phyloP scores from a whole-genome alignment of 2,113 vertebrate genomes.

The Nannobrachium achirus region DNA sequence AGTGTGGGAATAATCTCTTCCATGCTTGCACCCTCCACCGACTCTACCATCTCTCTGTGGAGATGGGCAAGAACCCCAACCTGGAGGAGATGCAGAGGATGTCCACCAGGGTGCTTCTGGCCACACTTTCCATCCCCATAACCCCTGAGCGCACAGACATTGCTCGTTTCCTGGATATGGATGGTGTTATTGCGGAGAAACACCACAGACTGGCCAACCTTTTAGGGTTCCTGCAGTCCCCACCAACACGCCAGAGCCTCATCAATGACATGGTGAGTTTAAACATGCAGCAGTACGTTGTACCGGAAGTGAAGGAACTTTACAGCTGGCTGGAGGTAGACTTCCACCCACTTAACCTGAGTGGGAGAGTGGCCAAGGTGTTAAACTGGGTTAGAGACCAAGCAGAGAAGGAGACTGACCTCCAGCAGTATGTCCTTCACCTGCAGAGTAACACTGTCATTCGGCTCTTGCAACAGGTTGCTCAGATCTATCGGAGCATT shows the following conservation, averaged over 20 bases:
- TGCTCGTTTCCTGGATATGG: constrained; percentile 96
- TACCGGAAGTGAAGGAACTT: constrained; percentile 95
- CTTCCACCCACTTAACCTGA: constrained; percentile 95
- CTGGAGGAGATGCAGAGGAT: constrained; percentile 99
- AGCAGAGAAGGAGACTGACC: constrained; percentile 92
- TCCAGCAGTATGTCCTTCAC: constrained; percentile 94
- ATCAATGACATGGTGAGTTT: constrained; percentile 99
- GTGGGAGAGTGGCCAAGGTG: constrained; percentile 94
- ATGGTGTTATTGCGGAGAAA: constrained; percentile 98
- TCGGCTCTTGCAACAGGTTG: constrained; percentile 95
- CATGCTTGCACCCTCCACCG: constrained; percentile 95
- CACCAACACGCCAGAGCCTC: constrained; percentile 91
- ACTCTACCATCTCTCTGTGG: constrained; percentile 95
- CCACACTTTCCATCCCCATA: constrained; percentile 96
- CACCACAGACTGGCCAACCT: constrained; percentile 93
- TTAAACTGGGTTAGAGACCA: constrained; percentile 96
- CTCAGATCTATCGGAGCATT: constrained; percentile 98
- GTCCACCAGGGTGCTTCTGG: constrained; percentile 96
- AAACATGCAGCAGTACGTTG: constrained; percentile 92
- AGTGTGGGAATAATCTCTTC: constrained; percentile 97
- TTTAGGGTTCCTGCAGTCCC: constrained; percentile 89
- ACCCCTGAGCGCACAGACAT: constrained; percentile 98
- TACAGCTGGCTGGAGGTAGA: constrained; percentile 98
- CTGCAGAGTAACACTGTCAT: constrained; percentile 97
- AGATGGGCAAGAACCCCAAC: constrained; percentile 98